These are phyloP conservation scores for Erythrocercus mccallii DNA, from an alignment of 2,113 vertebrate genomes.

Conservation along the genomic window DNA sequence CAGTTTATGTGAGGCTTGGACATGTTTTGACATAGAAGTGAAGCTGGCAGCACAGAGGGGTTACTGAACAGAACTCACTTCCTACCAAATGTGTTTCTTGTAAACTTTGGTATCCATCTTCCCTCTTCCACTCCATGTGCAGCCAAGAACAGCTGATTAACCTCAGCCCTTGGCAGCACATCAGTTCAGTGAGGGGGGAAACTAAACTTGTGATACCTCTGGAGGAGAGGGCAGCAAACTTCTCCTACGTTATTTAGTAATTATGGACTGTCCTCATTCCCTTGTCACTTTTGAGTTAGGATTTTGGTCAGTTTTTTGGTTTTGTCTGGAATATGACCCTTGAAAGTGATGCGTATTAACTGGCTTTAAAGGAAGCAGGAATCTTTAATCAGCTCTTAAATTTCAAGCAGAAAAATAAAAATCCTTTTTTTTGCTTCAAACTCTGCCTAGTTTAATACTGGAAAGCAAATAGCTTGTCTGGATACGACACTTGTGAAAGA, in stretches of 20 bases:
- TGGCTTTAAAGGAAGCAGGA: neutral
- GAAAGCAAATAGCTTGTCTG: neutral
- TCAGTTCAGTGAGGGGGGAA: neutral
- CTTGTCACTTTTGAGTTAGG: neutral
- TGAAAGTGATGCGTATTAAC: neutral
- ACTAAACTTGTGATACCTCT: neutral
- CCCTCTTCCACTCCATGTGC: neutral
- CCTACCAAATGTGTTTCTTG: neutral
- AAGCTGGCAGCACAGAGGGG: neutral
- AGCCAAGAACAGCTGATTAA: neutral
- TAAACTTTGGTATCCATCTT: neutral
- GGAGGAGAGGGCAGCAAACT: neutral
- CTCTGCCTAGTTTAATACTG: neutral
- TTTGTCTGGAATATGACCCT: neutral
- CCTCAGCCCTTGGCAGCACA: neutral
- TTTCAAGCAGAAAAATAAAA: neutral
- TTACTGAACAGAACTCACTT: neutral
- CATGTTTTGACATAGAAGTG: neutral
- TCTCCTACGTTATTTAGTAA: neutral
- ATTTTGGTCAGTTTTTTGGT: neutral
- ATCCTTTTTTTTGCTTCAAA: neutral
- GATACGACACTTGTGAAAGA: neutral
- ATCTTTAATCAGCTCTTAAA: neutral
- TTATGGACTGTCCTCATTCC: neutral
- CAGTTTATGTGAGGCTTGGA: neutral